Evolutionary conservation across 1,140 invertebrate species (phyloP).

Genomic region (Lordiphosa collinella): DNA sequence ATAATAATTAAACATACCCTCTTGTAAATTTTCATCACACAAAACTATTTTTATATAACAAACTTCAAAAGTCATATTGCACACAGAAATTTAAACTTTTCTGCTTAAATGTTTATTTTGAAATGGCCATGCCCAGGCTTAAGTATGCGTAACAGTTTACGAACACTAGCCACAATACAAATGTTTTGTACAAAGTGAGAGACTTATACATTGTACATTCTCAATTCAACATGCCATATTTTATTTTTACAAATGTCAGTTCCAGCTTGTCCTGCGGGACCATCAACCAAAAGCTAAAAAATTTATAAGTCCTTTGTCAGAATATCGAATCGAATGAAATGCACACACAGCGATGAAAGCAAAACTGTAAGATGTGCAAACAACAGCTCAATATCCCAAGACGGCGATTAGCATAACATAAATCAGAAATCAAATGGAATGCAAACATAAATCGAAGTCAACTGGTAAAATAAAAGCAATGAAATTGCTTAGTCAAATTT

Average conservation of each 20-base stretch:
- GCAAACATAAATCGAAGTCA: constrained; percentile 14
- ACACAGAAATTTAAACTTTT: too few species aligned
- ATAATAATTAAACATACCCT: too few species aligned
- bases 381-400: constrained; percentile 12
- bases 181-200: not conserved
- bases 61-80: too few species aligned
- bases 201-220: not conserved
- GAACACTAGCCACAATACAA: too few species aligned
- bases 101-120: too few species aligned
- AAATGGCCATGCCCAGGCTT: too few species aligned
- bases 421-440: constrained; percentile 39
- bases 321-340: too few species aligned
- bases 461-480: not conserved
- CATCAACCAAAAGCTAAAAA: too few species aligned
- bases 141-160: too few species aligned
- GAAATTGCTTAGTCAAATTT: not conserved
- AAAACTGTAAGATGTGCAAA: not conserved
- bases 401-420: constrained; percentile 41
- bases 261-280: not conserved
- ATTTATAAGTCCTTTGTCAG: too few species aligned
- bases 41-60: too few species aligned
- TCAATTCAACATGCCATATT: constrained; percentile 1
- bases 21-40: too few species aligned
- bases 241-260: constrained; percentile 7
- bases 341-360: not conserved